phyloP scores from a whole-genome alignment of 2,888 invertebrate genomes.

The Mythimna loreyi region DNA sequence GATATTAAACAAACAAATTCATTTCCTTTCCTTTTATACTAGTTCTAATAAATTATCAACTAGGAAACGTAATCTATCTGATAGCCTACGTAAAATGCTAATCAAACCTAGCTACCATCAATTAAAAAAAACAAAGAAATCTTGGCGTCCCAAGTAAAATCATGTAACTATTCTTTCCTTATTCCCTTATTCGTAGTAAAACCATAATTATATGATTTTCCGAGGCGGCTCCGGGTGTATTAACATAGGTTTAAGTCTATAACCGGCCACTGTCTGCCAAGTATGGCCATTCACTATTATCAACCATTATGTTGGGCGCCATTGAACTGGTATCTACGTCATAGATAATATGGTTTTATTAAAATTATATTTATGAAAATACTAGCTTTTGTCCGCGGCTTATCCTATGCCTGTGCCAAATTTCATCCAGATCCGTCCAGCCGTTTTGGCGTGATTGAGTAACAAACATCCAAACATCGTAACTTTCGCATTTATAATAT shows the following conservation, averaged over 20 bases:
- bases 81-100: constrained; percentile 3
- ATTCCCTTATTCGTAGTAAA: constrained; percentile 47
- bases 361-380: not conserved
- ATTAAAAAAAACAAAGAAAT: constrained; percentile 21
- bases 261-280: constrained; percentile 38
- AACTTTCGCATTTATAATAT: no score
- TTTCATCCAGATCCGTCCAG: no score
- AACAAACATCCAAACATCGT: no score
- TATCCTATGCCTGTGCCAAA: no score
- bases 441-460: no score
- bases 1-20: no score
- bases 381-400: no score
- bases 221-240: constrained; percentile 29
- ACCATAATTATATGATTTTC: constrained; percentile 55
- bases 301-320: constrained; percentile 43
- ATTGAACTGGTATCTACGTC: constrained; percentile 29
- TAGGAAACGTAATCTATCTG: constrained; percentile 13
- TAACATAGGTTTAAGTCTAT: constrained; percentile 62
- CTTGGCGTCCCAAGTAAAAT: constrained; percentile 43
- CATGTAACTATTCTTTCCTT: constrained; percentile 45
- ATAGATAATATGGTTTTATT: constrained; percentile 1
- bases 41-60: not conserved
- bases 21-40: not conserved
- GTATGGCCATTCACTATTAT: constrained; percentile 53
- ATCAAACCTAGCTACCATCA: constrained; percentile 8